Percentiles rank a stretch among this genome's conserved stretches.
Evolutionary conservation across 2,888 invertebrate species (phyloP).

Genomic region (Auanema freiburgensis): DNA sequence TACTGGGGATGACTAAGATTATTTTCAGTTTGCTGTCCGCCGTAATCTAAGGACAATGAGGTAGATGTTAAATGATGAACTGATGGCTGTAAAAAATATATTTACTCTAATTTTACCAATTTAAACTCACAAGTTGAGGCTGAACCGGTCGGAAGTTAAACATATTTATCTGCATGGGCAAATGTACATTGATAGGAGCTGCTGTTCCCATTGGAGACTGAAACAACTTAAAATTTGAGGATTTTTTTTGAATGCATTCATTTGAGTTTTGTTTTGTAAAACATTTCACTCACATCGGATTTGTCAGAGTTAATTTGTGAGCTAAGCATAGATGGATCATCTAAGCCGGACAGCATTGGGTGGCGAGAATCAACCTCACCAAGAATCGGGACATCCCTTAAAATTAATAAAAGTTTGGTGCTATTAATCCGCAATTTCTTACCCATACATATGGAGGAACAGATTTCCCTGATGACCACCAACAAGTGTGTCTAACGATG

Average conservation of each 20-base stretch:
- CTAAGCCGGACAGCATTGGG: constrained; percentile 30
- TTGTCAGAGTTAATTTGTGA: constrained; percentile 29
- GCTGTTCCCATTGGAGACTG: constrained; percentile 20
- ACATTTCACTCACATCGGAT: constrained; percentile 9
- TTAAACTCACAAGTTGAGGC: constrained; percentile 29
- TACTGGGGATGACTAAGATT: constrained; percentile 39
- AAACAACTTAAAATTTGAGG: constrained; percentile 5
- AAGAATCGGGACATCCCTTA: neutral
- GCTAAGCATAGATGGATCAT: constrained; percentile 24
- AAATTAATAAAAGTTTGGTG: neutral
- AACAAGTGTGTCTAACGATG: constrained; percentile 45
- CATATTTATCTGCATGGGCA: constrained; percentile 43
- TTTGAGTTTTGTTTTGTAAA: too few species aligned
- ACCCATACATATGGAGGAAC: constrained; percentile 45
- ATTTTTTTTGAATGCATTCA: too few species aligned
- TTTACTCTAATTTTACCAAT: neutral
- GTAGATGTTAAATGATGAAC: constrained; percentile 47
- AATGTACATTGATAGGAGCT: constrained; percentile 22
- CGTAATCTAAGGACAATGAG: constrained; percentile 26
- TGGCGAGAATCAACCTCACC: constrained; percentile 15
- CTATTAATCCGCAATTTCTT: too few species aligned
- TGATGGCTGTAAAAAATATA: constrained; percentile 38
- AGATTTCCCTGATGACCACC: constrained; percentile 42
- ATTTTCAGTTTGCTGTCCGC: constrained; percentile 11
- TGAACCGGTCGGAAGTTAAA: constrained; percentile 33